Conservation (phyloP, 2,113 vertebrate genomes). For the Archilochus colubris region DNA sequence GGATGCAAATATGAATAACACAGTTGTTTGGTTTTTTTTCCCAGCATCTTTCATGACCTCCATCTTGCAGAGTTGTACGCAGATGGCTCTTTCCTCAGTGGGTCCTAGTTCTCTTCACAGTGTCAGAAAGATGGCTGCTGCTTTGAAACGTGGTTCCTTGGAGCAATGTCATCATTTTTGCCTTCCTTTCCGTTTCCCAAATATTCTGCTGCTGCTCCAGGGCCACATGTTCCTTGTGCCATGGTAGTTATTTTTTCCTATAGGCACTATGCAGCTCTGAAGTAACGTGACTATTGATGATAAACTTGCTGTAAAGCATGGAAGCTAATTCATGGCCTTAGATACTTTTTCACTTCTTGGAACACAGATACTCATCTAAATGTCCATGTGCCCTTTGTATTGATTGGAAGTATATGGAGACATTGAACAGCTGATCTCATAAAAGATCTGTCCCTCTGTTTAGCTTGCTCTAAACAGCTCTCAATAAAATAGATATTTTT, state of each 20-base stretch:
- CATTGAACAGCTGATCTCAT: constrained; percentile 18
- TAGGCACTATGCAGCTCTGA: not conserved
- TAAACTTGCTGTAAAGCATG: not conserved
- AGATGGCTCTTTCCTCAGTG: not conserved
- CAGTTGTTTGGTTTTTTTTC: not conserved
- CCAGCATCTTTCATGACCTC: not conserved
- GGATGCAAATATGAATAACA: not conserved
- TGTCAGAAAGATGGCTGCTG: not conserved
- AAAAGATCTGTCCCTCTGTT: not conserved
- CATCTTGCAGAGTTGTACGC: not conserved
- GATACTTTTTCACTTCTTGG: constrained; percentile 17
- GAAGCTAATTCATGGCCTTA: not conserved
- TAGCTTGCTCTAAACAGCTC: not conserved
- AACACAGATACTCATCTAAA: constrained; percentile 25
- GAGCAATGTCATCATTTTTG: not conserved
- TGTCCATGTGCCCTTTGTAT: not conserved
- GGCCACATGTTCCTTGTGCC: not conserved
- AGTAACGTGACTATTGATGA: not conserved
- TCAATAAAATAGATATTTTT: not conserved
- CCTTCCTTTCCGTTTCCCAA: not conserved
- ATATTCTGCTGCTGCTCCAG: not conserved
- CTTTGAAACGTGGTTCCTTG: not conserved
- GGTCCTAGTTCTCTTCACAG: not conserved
- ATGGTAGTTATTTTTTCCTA: not conserved
- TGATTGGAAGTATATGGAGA: constrained; percentile 40